These are phyloP conservation scores for Cyrtodaria siliqua DNA, from an alignment of 2,888 invertebrate genomes.

Conservation along the genomic window DNA sequence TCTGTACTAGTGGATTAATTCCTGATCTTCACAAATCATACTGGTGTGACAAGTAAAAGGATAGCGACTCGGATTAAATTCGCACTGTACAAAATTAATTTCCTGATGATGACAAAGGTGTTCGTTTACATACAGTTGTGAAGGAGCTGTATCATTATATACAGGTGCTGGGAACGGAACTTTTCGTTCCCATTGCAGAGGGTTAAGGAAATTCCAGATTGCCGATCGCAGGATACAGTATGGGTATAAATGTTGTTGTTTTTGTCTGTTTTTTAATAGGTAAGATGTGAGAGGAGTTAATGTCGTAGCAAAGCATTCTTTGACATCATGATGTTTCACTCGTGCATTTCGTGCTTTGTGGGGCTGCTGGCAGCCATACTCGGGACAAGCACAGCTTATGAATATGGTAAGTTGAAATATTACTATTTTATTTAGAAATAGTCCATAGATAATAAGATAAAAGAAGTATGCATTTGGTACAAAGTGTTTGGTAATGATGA, in stretches of 20 bases:
- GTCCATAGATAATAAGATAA: neutral
- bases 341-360: conserved; percentile 19
- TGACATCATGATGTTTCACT: conserved; percentile 44
- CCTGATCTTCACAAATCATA: too few species aligned
- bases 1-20: too few species aligned
- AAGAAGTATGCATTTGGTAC: conserved; percentile 57
- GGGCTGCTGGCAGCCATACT: conserved; percentile 54
- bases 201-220: neutral
- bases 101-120: too few species aligned
- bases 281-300: conserved; percentile 65
- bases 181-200: too few species aligned
- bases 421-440: conserved; percentile 19
- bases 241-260: conserved; percentile 51
- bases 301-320: conserved; percentile 31
- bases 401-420: conserved; percentile 42
- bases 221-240: conserved; percentile 14
- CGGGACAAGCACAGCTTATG: conserved; percentile 27
- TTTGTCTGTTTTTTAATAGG: conserved; percentile 58
- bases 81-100: too few species aligned
- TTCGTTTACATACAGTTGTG: too few species aligned
- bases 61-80: too few species aligned
- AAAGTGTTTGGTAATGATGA: too few species aligned
- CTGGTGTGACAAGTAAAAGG: too few species aligned
- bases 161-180: too few species aligned
- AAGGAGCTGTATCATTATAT: too few species aligned